Conservation (phyloP, 2,113 vertebrate genomes). For the Toxotes jaculatrix region DNA sequence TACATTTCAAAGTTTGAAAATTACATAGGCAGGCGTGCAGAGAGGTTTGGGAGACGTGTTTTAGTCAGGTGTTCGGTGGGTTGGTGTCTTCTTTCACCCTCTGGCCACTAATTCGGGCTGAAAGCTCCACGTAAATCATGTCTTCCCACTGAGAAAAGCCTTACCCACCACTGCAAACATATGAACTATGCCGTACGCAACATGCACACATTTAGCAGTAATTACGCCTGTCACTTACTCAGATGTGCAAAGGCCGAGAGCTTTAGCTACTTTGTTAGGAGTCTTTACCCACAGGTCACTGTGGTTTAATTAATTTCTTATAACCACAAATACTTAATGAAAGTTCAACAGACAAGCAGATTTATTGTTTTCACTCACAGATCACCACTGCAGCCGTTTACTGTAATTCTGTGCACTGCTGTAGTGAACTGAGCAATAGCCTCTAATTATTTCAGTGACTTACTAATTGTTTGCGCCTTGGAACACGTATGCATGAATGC, state of each 20-base stretch:
- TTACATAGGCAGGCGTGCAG: slow-evolving; percentile 27
- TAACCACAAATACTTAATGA: background rate
- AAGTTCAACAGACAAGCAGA: background rate
- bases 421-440: background rate
- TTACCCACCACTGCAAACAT: slow-evolving; percentile 12
- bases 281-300: slow-evolving; percentile 1
- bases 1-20: slow-evolving; percentile 51
- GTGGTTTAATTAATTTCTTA: background rate
- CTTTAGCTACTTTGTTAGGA: background rate
- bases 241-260: background rate
- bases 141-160: slow-evolving; percentile 49
- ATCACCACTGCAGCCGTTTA: background rate
- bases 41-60: slow-evolving; percentile 51
- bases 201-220: slow-evolving; percentile 32
- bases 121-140: slow-evolving; percentile 82
- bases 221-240: slow-evolving; percentile 46
- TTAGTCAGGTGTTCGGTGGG: slow-evolving; percentile 73
- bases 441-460: slow-evolving; percentile 43
- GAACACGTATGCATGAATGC: background rate
- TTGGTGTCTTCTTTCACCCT: slow-evolving; percentile 84
- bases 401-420: background rate
- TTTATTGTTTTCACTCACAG: slow-evolving; percentile 34
- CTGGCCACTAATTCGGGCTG: slow-evolving; percentile 80
- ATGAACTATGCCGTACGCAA: slow-evolving; percentile 21
- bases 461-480: slow-evolving; percentile 23